phyloP scores from a whole-genome alignment of 2,888 invertebrate genomes.

The Limenitis camilla region DNA sequence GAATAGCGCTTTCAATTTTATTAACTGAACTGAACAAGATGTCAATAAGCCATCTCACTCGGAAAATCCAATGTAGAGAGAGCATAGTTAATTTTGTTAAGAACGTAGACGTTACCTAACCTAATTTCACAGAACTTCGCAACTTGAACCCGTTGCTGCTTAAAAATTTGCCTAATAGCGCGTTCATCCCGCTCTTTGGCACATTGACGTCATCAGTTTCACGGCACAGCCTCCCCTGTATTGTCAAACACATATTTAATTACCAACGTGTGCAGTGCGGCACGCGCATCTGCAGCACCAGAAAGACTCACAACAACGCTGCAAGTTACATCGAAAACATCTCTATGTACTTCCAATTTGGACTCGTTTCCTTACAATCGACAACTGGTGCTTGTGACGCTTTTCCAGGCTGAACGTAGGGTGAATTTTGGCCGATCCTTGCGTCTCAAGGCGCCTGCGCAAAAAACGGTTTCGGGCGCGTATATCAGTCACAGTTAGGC shows the following conservation, averaged over 20 bases:
- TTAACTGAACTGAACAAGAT: no score
- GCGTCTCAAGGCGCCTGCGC: constrained; percentile 61
- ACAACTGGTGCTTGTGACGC: constrained; percentile 30
- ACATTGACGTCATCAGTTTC: constrained; percentile 64
- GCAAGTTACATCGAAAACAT: constrained; percentile 13
- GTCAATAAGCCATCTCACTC: not conserved
- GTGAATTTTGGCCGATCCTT: constrained; percentile 69
- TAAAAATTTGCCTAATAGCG: constrained; percentile 31
- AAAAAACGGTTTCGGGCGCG: constrained; percentile 44
- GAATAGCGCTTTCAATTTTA: no score
- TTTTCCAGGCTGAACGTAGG: constrained; percentile 30
- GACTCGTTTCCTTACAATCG: constrained; percentile 19
- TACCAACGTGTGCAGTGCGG: constrained; percentile 74
- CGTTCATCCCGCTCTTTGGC: constrained; percentile 32
- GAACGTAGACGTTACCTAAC: constrained; percentile 11
- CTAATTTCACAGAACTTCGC: constrained; percentile 17
- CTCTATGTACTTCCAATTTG: constrained; percentile 15
- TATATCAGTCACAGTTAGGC: constrained; percentile 62
- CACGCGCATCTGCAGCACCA: constrained; percentile 55
- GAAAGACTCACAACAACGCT: constrained; percentile 20
- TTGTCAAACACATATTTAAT: constrained; percentile 74
- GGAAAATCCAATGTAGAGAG: not conserved
- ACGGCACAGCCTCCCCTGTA: constrained; percentile 60
- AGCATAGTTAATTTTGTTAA: constrained; percentile 8
- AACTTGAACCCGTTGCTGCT: constrained; percentile 17